phyloP scores from a whole-genome alignment of 2,888 invertebrate genomes.

The Thera obeliscata region DNA sequence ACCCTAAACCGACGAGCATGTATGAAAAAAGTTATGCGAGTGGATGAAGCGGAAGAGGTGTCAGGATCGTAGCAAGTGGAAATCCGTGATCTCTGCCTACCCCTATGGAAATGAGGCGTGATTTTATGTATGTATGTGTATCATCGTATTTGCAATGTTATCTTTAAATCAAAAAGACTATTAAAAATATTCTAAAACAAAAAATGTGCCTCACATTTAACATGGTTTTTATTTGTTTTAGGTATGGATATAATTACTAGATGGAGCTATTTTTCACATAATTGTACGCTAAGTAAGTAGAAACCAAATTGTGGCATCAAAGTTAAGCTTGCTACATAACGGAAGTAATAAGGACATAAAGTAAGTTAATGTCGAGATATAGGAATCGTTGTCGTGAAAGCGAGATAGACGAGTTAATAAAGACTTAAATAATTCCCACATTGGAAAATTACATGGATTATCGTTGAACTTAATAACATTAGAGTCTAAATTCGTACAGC shows the following conservation, averaged over 20 bases:
- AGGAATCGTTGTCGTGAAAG: conserved; percentile 54
- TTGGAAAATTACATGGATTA: conserved; percentile 51
- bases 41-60: no score
- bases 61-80: no score
- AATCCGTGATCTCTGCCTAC: no score
- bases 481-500: conserved; percentile 65
- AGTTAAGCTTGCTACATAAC: conserved; percentile 2
- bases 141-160: no score
- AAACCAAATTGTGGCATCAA: conserved; percentile 3
- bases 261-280: background rate
- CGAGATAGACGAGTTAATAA: conserved; percentile 66
- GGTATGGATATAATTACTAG: background rate
- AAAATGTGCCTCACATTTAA: background rate
- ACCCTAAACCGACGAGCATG: no score
- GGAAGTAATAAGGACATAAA: conserved; percentile 52
- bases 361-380: conserved; percentile 54
- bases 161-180: no score
- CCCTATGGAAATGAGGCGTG: no score
- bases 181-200: background rate
- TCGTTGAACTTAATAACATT: conserved; percentile 53
- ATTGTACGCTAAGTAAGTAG: background rate
- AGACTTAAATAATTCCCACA: conserved; percentile 58
- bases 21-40: no score
- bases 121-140: no score
- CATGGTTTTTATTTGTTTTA: background rate